Percentiles rank a stretch among this genome's conserved stretches.
Evolutionary conservation across 2,797 vertebrate genomes (phyloP).

Genomic region (Liparis tanakae): DNA sequence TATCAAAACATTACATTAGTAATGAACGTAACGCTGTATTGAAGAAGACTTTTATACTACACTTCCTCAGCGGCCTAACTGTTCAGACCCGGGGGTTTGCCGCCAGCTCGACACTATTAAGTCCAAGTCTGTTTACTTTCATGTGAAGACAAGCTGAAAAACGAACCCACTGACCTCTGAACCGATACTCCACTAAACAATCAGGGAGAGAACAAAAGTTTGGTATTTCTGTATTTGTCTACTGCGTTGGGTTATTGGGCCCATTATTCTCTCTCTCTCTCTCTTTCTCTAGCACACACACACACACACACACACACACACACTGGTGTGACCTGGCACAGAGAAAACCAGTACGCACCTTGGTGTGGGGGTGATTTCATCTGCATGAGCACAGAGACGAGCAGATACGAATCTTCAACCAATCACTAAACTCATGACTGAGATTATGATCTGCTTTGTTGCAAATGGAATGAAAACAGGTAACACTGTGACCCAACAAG

Average conservation of each 20-base stretch:
- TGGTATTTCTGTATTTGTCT: constrained; percentile 16
- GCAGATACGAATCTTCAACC: constrained; percentile 18
- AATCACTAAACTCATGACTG: constrained; percentile 3
- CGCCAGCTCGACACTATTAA: neutral
- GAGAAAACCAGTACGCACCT: neutral
- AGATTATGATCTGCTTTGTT: constrained; percentile 12
- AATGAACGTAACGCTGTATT: no score
- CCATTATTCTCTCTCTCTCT: no score
- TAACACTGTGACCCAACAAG: neutral
- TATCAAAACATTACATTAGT: no score
- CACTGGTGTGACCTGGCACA: no score
- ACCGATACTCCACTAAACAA: constrained; percentile 19
- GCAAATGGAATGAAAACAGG: constrained; percentile 23
- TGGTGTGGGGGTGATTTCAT: neutral
- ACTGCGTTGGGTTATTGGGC: neutral
- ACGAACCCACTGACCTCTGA: neutral
- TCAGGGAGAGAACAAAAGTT: neutral
- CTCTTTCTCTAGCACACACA: no score
- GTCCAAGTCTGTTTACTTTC: neutral
- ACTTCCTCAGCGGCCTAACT: neutral
- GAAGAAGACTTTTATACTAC: no score
- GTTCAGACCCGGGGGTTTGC: neutral
- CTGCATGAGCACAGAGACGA: neutral
- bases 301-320: neutral
- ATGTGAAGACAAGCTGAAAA: neutral